Conservation (phyloP, 2,797 vertebrate genomes). For the Danio tinwini region DNA sequence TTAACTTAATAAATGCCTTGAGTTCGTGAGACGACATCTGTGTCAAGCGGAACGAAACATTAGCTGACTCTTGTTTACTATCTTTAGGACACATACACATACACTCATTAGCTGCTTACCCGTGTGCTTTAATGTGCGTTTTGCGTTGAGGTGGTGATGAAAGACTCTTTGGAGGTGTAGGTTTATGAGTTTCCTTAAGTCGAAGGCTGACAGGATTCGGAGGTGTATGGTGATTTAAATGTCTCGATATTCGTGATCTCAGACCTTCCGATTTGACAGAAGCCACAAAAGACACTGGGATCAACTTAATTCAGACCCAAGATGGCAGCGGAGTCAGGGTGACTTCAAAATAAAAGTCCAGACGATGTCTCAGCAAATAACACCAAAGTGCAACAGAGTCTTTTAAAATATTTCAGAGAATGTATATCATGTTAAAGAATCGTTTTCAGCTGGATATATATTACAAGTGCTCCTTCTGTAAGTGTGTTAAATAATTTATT, state of each 20-base stretch:
- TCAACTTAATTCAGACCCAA: conserved; percentile 30
- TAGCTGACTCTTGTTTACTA: neutral
- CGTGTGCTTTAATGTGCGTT: neutral
- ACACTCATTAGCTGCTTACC: conserved; percentile 23
- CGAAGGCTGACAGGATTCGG: conserved; percentile 1
- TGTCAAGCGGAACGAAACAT: neutral
- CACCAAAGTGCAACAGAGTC: too few relatives aligned
- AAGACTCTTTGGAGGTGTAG: neutral
- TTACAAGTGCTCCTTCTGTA: too few relatives aligned
- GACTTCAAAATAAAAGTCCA: conserved; percentile 41
- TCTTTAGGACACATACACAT: neutral
- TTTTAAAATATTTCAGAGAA: too few relatives aligned
- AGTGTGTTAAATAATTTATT: too few relatives aligned
- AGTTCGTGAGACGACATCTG: neutral
- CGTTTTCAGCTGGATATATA: too few relatives aligned
- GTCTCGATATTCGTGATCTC: conserved; percentile 6
- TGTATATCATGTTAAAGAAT: too few relatives aligned
- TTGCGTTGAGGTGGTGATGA: neutral
- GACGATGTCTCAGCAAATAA: too few relatives aligned
- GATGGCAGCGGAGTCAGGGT: neutral
- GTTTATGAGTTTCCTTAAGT: neutral
- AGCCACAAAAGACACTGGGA: conserved; percentile 11
- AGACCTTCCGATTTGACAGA: conserved; percentile 26
- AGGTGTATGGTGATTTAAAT: conserved; percentile 26
- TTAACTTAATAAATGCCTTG: neutral